Conservation (phyloP, 2,888 invertebrate species). For the Bombylius major region DNA sequence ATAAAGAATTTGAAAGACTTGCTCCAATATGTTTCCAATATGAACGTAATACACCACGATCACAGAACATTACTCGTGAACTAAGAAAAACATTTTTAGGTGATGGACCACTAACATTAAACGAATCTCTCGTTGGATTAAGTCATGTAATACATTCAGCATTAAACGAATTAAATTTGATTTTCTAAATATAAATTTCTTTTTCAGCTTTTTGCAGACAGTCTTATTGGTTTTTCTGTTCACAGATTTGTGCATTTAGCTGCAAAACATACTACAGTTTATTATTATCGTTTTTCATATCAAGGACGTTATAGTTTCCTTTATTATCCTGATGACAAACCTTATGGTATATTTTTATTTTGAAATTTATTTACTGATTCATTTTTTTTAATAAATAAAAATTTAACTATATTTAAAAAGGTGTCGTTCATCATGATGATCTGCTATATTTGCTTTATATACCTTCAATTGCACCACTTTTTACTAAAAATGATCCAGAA, state of each 20-base stretch:
- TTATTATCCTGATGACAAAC: slow-evolving; percentile 41
- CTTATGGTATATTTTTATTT: slow-evolving; percentile 32
- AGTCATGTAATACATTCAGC: neutral
- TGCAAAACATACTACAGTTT: slow-evolving; percentile 44
- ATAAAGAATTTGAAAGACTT: slow-evolving; percentile 45
- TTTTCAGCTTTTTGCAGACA: slow-evolving; percentile 44
- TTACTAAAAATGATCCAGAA: slow-evolving; percentile 36
- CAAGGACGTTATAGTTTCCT: slow-evolving; percentile 47
- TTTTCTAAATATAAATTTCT: neutral
- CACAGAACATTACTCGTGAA: slow-evolving; percentile 39
- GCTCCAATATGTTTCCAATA: slow-evolving; percentile 53
- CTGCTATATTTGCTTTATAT: slow-evolving; percentile 38
- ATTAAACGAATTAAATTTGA: neutral
- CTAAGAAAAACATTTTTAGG: slow-evolving; percentile 36
- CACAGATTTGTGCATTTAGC: slow-evolving; percentile 49
- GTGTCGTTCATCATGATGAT: slow-evolving; percentile 40
- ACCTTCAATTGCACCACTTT: slow-evolving; percentile 33
- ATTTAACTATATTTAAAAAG: slow-evolving; percentile 16
- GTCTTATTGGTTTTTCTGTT: slow-evolving; percentile 41
- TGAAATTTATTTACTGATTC: too few species aligned
- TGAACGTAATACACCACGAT: slow-evolving; percentile 42
- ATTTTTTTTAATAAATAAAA: too few species aligned
- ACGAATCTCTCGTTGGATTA: slow-evolving; percentile 22
- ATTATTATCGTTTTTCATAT: slow-evolving; percentile 49
- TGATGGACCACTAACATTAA: slow-evolving; percentile 19